Base-by-base conservation (phyloP, 2,797 vertebrate genomes). In the Coilia nasus region DNA sequence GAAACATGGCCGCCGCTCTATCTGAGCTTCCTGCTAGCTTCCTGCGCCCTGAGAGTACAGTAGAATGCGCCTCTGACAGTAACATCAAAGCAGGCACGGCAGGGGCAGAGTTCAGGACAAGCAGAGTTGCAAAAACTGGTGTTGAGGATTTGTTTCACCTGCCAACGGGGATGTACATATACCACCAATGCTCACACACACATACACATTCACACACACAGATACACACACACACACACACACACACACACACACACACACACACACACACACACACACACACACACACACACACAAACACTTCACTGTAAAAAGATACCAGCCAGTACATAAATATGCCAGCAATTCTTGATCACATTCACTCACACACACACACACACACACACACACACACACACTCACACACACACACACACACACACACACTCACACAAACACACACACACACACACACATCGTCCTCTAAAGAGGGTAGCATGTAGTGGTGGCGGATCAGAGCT, bases 361-460 rank as follows among this genome's bases (percentile, higher is more conserved):
- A 25, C n/a, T n/a, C 25, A 31, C 10, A 11, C 21, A 23, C 59
- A 23, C n/a, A n/a, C 59, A 62, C 59, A 62, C 59, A 62, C 59
- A 62, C 59, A 62, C 59, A 62, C 59, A 62, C 59, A 62, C 21
- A 62, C 59, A 62, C 59, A 23, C 59, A 62, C 21, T 23, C n/a
- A 23, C 59, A 23, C 21, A n/a, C 14, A 60, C 59, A 62, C 5
- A 62, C 21, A 62, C 59, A 64, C 60, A 64, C 23, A 64, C 23
- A 64, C 60, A 14, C 23, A 10, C 60, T 12, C 60, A 64, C 62
- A 64, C 1, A 12, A 25, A 35, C 64, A 71, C 25, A 31, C 64
- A 71, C 64, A 71, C 64, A 71, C 64, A 71, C 3, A 35, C 64
- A 71, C 64, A 31, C 64, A 71, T 71, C 64, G 31, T 71, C 64